Percentiles rank a stretch among this genome's conserved stretches.
phyloP scores from a whole-genome alignment of 2,888 invertebrate genomes.

The Escarpia spicata region DNA sequence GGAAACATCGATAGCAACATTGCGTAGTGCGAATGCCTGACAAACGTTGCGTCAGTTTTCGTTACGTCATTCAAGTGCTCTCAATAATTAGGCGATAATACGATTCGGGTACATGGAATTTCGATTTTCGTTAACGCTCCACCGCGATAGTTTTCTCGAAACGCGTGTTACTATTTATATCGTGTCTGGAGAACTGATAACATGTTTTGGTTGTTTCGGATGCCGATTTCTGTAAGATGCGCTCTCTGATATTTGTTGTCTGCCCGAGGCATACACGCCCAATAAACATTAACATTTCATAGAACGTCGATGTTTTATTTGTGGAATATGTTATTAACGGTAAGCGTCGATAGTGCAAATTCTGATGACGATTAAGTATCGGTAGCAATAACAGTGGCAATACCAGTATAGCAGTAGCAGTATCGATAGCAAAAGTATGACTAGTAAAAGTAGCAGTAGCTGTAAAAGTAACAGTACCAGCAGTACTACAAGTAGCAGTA shows the following conservation, averaged over 20 bases:
- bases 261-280: background rate
- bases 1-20: background rate
- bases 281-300: too few relatives aligned
- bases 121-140: background rate
- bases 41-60: background rate
- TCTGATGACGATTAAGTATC: too few relatives aligned
- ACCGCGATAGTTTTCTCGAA: background rate
- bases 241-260: background rate
- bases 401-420: too few relatives aligned
- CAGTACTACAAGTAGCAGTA: too few relatives aligned
- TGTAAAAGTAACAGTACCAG: too few relatives aligned
- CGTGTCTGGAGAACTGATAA: background rate
- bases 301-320: too few relatives aligned
- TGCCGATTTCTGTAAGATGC: background rate
- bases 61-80: background rate
- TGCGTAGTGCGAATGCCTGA: background rate
- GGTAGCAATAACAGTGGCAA: too few relatives aligned
- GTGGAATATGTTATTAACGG: too few relatives aligned
- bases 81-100: background rate
- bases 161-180: background rate
- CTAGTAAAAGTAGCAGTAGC: too few relatives aligned
- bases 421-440: too few relatives aligned
- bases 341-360: too few relatives aligned
- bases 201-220: background rate
- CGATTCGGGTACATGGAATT: conserved; percentile 10